These are phyloP conservation scores for Carassius auratus DNA, from an alignment of 2,113 vertebrate genomes.

Conservation along the genomic window DNA sequence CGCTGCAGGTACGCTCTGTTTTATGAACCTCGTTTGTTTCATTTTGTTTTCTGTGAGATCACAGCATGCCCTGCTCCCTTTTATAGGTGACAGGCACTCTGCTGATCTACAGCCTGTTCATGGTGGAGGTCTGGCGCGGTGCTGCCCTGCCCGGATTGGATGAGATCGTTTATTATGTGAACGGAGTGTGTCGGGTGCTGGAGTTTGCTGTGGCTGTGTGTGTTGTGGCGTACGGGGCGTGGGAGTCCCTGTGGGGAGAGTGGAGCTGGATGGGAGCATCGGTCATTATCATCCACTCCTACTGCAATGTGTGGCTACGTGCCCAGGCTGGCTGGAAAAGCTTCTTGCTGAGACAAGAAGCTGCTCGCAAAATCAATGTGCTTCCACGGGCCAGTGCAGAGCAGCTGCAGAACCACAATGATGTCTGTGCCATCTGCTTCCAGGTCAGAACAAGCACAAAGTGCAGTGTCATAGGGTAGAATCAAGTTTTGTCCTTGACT, in stretches of 20 bases:
- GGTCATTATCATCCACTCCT: slow-evolving; percentile 85
- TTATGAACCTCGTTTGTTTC: too few species aligned
- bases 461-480: not conserved
- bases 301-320: slow-evolving; percentile 88
- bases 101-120: slow-evolving; percentile 84
- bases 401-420: slow-evolving; percentile 78
- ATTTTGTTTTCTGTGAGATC: not conserved
- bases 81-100: slow-evolving; percentile 82
- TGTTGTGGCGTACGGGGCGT: slow-evolving; percentile 84
- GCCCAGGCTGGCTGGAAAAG: slow-evolving; percentile 86
- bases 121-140: slow-evolving; percentile 80
- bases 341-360: slow-evolving; percentile 83
- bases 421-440: slow-evolving; percentile 88
- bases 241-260: slow-evolving; percentile 85
- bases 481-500: not conserved
- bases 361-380: slow-evolving; percentile 81
- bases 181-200: slow-evolving; percentile 81
- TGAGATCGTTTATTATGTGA: slow-evolving; percentile 85
- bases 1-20: slow-evolving; percentile 79
- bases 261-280: slow-evolving; percentile 91
- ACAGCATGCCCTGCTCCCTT: not conserved
- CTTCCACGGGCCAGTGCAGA: slow-evolving; percentile 75
- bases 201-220: slow-evolving; percentile 88
- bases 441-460: slow-evolving; percentile 73
- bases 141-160: slow-evolving; percentile 81